Evolutionary conservation across 2,797 vertebrate genomes (phyloP), one percentile per base, ranked within the genome.

Genomic region (Myoxocephalus aenaeus): DNA sequence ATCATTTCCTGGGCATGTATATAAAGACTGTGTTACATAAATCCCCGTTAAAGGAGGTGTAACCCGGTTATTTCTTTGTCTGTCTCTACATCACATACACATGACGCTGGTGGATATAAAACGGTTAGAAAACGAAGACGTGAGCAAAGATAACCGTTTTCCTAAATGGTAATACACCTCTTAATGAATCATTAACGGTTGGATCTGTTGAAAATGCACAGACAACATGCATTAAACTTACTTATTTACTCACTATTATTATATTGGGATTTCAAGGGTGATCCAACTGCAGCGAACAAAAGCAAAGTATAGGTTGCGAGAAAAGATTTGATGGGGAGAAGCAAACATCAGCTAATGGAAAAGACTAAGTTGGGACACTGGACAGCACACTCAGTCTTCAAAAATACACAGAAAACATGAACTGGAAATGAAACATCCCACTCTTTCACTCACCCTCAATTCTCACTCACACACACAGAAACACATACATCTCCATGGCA

Each of bases 401-500:
- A 76, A 76, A 84, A 80, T 65, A 80, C 54, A 79, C 57, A 13
- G 61, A 63, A 79, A 1, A 78, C 48, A 80, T 42, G 68, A 90
- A 85, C 76, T 88, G 82, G 85, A 92, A 89, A 88, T 87, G 84
- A 88, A 72, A 92, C 77, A 84, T 86, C 66, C 71, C 61, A 77
- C 74, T 77, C 70, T 82, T 84, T 86, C 74, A 72, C 84, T 88
- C 71, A 73, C 82, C 85, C 79, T 82, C 75, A 85, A 56, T 14
- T 72, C 72, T 84, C 77, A 73, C 82, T 84, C 69, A 57, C 73
- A 76, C 77, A 80, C 77, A 81, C 59, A 79, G 50, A 79, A 18
- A 84, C 56, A 90, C 67, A 84, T 77, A 81, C 84, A 93, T 93
- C 90, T 83, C 93, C 93, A 94, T 94, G 93, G 92, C 93, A 93